phyloP scores from a whole-genome alignment of 1,140 invertebrate species.

The Drosophila ohnishii region DNA sequence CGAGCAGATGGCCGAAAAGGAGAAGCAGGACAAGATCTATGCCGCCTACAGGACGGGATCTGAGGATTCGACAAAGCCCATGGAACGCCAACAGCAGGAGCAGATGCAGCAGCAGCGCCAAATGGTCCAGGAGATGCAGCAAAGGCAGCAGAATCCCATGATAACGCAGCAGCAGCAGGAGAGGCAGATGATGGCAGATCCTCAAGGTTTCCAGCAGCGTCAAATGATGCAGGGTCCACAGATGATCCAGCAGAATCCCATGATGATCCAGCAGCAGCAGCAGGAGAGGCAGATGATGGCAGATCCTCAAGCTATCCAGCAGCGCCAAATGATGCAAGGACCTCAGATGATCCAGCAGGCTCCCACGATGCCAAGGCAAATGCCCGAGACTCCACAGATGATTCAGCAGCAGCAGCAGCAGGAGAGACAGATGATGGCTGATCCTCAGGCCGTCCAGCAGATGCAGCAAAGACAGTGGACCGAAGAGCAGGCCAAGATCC shows the following conservation, averaged over 20 bases:
- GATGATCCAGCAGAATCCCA: slow-evolving; percentile 21
- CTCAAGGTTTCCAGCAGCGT: slow-evolving; percentile 1
- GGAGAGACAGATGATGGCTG: slow-evolving; percentile 31
- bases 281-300: slow-evolving; percentile 37
- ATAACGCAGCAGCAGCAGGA: background rate
- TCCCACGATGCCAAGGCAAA: slow-evolving; percentile 3
- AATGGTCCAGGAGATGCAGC: background rate
- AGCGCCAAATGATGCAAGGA: slow-evolving; percentile 15
- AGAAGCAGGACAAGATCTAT: slow-evolving; percentile 48
- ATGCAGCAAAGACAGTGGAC: slow-evolving; percentile 8
- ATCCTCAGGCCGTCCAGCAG: slow-evolving; percentile 18
- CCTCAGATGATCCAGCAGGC: background rate
- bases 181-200: slow-evolving; percentile 32
- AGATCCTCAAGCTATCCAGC: slow-evolving; percentile 18
- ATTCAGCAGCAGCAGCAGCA: slow-evolving; percentile 15
- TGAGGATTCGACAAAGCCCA: background rate
- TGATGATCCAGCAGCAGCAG: slow-evolving; percentile 31
- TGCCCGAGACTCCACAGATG: background rate
- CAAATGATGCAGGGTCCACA: background rate
- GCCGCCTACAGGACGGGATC: slow-evolving; percentile 35
- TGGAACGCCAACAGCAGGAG: background rate
- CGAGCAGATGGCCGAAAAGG: slow-evolving; percentile 34
- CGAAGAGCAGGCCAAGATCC: slow-evolving; percentile 3
- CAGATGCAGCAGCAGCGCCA: background rate
- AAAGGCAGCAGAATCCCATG: background rate